A percentile compares a stretch with the other conserved stretches of the same genome.
phyloP scores from a whole-genome alignment of 2,113 vertebrate genomes.

The Hippocampus zosterae region DNA sequence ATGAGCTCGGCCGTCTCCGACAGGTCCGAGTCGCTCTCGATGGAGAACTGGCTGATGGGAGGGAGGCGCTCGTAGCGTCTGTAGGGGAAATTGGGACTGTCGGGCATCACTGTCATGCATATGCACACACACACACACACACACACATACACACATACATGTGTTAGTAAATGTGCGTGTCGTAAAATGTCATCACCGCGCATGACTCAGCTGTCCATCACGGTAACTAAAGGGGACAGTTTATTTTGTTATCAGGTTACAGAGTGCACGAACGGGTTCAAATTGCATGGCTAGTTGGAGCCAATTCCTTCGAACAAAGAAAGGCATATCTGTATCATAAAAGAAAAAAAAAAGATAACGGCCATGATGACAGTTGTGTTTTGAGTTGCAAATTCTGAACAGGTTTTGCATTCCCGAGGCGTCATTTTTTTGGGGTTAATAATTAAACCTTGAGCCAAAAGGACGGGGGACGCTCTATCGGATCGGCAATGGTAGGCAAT shows the following conservation, averaged over 20 bases:
- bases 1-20: slow-evolving; percentile 97
- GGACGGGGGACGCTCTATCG: no score
- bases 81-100: slow-evolving; percentile 90
- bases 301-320: not conserved
- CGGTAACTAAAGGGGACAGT: no score
- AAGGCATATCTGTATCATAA: not conserved
- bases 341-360: not conserved
- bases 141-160: slow-evolving; percentile 4
- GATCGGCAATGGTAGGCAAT: no score
- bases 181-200: not conserved
- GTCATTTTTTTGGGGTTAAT: not conserved
- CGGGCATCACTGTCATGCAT: slow-evolving; percentile 82
- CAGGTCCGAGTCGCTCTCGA: slow-evolving; percentile 96
- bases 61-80: slow-evolving; percentile 93
- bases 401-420: slow-evolving; percentile 24
- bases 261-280: no score
- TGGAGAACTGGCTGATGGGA: slow-evolving; percentile 97
- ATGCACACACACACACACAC: not conserved
- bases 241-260: no score
- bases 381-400: slow-evolving; percentile 25
- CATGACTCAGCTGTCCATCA: slow-evolving; percentile 1
- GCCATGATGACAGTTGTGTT: not conserved
- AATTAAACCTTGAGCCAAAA: not conserved
- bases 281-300: no score
- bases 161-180: not conserved